Evolutionary conservation across 2,113 vertebrate genomes (phyloP), one percentile per base, ranked within the genome.

Genomic region (Apteryx owenii): DNA sequence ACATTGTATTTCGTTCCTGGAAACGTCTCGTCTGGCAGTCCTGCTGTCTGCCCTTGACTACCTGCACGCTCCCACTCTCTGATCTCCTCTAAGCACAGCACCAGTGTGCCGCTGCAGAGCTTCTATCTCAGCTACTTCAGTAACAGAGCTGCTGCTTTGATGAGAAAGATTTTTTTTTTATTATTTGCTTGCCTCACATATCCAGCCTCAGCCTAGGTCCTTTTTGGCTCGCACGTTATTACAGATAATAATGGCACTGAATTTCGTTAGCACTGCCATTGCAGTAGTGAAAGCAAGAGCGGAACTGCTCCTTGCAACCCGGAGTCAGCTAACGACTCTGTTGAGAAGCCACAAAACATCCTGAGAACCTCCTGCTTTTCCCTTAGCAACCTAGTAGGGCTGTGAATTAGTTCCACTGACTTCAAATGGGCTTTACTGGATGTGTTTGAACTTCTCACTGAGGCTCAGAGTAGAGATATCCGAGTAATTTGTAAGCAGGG

Each of bases 401-500:
- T 66, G 4, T 25, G 42, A 85, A 80, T 8, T 4, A 58, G 80
- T 46, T 82, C 31, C 53, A 26, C 79, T 69, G 62, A 18, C 22
- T 82, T 51, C 13, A 36, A 19, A 38, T 40, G 46, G 77, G 48
- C 48, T 65, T 91, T 50, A 46, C 14, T 15, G 23, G 15, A 13
- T 4, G 2, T 5, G 9, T 83, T 50, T 77, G 53, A 78, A 8
- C 20, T 58, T 58, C 58, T 70, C 64, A 8, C 36, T 58, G 60
- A 44, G 11, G 17, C 18, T 80, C 82, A 79, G 0, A 0, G 7
- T 5, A 64, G 26, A 75, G 85, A 17, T 20, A 31, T 2, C 25
- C 21, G 54, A 79, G 40, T 23, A 44, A 58, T 75, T 44, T n/a
- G 36, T 53, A 62, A 73, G 48, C 25, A 62, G 66, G 29, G 15